These are phyloP conservation scores for Amiota minor DNA, from an alignment of 2,888 invertebrate species.

Conservation along the genomic window DNA sequence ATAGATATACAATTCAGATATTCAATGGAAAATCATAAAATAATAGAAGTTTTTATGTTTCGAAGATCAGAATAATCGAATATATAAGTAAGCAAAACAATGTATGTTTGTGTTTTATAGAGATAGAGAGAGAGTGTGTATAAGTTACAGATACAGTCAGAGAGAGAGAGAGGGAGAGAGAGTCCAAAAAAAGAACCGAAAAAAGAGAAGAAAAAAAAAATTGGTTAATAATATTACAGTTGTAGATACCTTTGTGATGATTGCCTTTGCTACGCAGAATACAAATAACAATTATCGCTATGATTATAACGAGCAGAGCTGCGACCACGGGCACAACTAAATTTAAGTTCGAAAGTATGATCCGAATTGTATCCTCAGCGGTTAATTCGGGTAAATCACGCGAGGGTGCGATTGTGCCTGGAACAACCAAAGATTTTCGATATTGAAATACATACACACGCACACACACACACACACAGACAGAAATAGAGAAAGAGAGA, in stretches of 20 bases:
- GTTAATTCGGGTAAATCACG: constrained; percentile 86
- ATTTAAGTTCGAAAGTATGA: constrained; percentile 91
- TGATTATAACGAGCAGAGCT: constrained; percentile 91
- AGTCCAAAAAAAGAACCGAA: constrained; percentile 42
- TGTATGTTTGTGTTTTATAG: constrained; percentile 38
- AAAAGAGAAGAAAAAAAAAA: constrained; percentile 56
- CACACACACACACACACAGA: constrained; percentile 49
- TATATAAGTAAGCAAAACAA: constrained; percentile 39
- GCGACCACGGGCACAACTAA: constrained; percentile 95
- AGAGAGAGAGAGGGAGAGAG: constrained; percentile 45
- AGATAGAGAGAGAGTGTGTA: constrained; percentile 44
- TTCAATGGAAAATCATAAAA: neutral
- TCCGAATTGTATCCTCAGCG: constrained; percentile 88
- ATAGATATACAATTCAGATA: neutral
- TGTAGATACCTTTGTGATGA: constrained; percentile 85
- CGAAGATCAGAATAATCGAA: constrained; percentile 2
- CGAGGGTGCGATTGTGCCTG: constrained; percentile 95
- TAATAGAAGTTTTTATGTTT: constrained; percentile 2
- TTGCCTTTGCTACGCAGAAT: constrained; percentile 89
- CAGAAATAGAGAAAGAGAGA: constrained; percentile 27
- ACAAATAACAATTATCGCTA: constrained; percentile 94
- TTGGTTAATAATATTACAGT: constrained; percentile 61
- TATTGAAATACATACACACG: constrained; percentile 43
- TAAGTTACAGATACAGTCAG: constrained; percentile 23
- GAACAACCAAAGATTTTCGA: constrained; percentile 75